Conservation (phyloP, 1,140 invertebrate genomes). For the Ips typographus region DNA sequence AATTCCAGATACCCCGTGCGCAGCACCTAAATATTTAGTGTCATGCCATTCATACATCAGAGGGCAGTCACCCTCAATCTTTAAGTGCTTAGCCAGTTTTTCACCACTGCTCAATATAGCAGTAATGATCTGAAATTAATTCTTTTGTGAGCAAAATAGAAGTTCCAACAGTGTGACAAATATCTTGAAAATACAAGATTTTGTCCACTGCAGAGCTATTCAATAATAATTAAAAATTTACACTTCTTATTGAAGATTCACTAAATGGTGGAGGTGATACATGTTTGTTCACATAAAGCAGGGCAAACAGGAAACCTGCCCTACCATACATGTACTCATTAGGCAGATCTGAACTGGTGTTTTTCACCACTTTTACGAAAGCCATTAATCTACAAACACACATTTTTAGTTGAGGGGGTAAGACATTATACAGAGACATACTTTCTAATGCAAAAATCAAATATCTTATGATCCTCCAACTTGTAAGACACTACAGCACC, state of each 20-base stretch:
- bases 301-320: slow-evolving; percentile 78
- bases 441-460: slow-evolving; percentile 50
- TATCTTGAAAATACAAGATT: not conserved
- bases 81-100: slow-evolving; percentile 55
- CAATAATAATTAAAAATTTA: slow-evolving; percentile 39
- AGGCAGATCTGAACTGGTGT: slow-evolving; percentile 57
- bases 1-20: slow-evolving; percentile 86
- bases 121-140: slow-evolving; percentile 48
- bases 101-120: slow-evolving; percentile 69
- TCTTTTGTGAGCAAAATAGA: not conserved
- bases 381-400: slow-evolving; percentile 56
- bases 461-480: slow-evolving; percentile 47
- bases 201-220: not conserved
- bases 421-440: slow-evolving; percentile 37
- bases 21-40: slow-evolving; percentile 83
- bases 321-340: slow-evolving; percentile 87
- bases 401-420: not conserved
- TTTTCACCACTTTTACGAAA: slow-evolving; percentile 56
- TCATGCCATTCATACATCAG: slow-evolving; percentile 87
- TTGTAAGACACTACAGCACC: slow-evolving; percentile 65
- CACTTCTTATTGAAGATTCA: slow-evolving; percentile 55
- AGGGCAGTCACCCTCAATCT: slow-evolving; percentile 57
- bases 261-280: slow-evolving; percentile 53
- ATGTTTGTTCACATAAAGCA: slow-evolving; percentile 71
- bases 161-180: not conserved